A percentile compares a stretch with the other conserved stretches of the same genome.
Conservation (phyloP, 2,888 invertebrate species). For the Tuta absoluta region DNA sequence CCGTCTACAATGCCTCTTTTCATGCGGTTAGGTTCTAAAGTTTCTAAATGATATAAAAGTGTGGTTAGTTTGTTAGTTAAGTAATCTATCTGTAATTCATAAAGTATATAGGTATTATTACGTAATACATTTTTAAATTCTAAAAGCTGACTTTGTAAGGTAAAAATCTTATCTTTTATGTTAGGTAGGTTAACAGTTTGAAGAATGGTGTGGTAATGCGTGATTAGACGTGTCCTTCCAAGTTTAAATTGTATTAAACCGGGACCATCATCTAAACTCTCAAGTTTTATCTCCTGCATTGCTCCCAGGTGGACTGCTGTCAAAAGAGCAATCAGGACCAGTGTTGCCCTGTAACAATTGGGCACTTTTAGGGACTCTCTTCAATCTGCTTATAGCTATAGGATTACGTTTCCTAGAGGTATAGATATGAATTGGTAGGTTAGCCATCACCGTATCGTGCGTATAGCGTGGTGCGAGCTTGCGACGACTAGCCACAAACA, state of each 20-base stretch:
- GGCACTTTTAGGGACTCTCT: slow-evolving; percentile 5
- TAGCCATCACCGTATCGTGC: slow-evolving; percentile 36
- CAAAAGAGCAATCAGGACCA: background rate
- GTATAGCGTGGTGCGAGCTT: slow-evolving; percentile 36
- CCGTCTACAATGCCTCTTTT: background rate
- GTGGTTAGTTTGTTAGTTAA: background rate
- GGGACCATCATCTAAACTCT: background rate
- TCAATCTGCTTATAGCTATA: slow-evolving; percentile 33
- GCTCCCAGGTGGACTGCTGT: too few relatives aligned
- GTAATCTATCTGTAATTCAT: slow-evolving; percentile 2
- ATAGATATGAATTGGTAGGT: slow-evolving; percentile 40
- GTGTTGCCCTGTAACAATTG: slow-evolving; percentile 1
- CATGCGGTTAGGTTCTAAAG: background rate
- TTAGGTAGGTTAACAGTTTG: too few relatives aligned
- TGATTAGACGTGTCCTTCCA: background rate
- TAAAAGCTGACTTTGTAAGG: background rate
- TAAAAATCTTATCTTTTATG: background rate
- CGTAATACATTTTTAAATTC: background rate
- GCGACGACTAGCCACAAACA: slow-evolving; percentile 4
- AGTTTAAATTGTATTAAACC: slow-evolving; percentile 2
- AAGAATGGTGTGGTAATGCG: background rate
- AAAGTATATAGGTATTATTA: background rate
- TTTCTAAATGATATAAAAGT: background rate
- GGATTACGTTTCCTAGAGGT: slow-evolving; percentile 37
- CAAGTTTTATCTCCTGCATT: slow-evolving; percentile 9